A percentile compares a stretch with the other conserved stretches of the same genome.
Conservation (phyloP, 2,888 invertebrate species). For the Actias luna region DNA sequence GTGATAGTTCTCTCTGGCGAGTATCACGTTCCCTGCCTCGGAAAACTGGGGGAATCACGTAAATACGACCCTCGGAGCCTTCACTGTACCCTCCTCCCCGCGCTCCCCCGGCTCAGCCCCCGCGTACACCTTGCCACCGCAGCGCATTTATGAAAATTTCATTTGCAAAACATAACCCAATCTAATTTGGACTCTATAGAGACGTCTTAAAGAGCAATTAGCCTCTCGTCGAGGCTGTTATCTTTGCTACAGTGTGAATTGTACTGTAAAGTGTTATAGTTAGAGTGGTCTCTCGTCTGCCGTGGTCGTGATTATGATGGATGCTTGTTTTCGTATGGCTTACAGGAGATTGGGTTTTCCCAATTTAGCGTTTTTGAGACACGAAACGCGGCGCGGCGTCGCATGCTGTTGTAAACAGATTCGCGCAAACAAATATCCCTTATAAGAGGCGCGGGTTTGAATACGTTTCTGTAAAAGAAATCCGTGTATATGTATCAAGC, state of each 20-base stretch:
- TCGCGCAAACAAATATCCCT: slow-evolving; percentile 68
- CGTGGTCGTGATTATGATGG: slow-evolving; percentile 10
- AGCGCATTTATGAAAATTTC: slow-evolving; percentile 77
- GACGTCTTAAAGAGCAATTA: slow-evolving; percentile 64
- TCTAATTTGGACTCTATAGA: slow-evolving; percentile 69
- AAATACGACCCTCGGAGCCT: slow-evolving; percentile 52
- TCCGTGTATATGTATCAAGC: too few relatives aligned
- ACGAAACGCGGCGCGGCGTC: slow-evolving; percentile 55
- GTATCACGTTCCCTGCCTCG: slow-evolving; percentile 50
- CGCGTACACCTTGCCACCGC: slow-evolving; percentile 29
- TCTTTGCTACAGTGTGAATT: slow-evolving; percentile 35
- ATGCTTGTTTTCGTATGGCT: slow-evolving; percentile 73
- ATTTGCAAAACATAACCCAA: slow-evolving; percentile 68
- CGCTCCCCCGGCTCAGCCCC: slow-evolving; percentile 26
- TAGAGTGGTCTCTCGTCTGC: slow-evolving; percentile 49
- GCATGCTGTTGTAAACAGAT: slow-evolving; percentile 54
- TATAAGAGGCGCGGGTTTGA: slow-evolving; percentile 18
- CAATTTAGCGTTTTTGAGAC: slow-evolving; percentile 60
- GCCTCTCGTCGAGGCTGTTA: slow-evolving; percentile 33
- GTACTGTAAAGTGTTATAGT: slow-evolving; percentile 47
- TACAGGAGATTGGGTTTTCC: slow-evolving; percentile 77
- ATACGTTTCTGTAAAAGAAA: background rate
- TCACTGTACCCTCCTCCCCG: slow-evolving; percentile 21
- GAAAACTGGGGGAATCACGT: slow-evolving; percentile 67
- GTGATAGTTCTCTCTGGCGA: slow-evolving; percentile 3